Base-by-base conservation (phyloP, 1,140 invertebrate genomes). In the Caerostris extrusa region DNA sequence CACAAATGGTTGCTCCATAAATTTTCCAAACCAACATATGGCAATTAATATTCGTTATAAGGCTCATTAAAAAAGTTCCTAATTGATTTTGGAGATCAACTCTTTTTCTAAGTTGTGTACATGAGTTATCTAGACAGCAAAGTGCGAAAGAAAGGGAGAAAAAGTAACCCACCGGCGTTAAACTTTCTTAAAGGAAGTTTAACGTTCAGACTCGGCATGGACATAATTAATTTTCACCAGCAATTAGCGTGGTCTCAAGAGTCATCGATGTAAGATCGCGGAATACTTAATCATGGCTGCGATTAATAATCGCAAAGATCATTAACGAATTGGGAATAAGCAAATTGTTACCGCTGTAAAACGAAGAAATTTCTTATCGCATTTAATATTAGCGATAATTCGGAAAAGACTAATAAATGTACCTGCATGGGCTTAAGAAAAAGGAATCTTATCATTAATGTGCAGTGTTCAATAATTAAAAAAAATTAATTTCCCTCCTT, bases 291-390 rank as follows among this genome's bases (percentile, higher is more conserved):
- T 83, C 55, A 58, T 3, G 55, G 14, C 8, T 4, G 10, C 82
- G 19, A 83, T 83, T 83, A 83, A 83, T 83, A 83, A 83, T 83
- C 17, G n/a, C 14, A 19, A 56, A n/a, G 82, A 57, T 56, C 82
- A 83, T 58, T 57, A 83, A 83, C 81, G 81, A 58, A 57, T 57
- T 3, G n/a, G 7, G 14, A 56, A 57, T 57, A 57, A 56, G 0
- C 3, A 56, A 83, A 57, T 56, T 77, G 2, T 69, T 69, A 69
- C 14, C 34, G 34, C 8, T 5, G 3, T 71, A 71, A 71, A 4
- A 8, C 3, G 7, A 71, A 71, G 7, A 71, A 71, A 50, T 61
- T 34, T 34, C 34, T 34, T 34, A 34, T 34, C 34, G 0, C 34
- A 34, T 34, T 34, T 34, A 34, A 34, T 34, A 34, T 34, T 34